Conservation (phyloP, 2,113 vertebrate genomes). For the Morone chrysops region DNA sequence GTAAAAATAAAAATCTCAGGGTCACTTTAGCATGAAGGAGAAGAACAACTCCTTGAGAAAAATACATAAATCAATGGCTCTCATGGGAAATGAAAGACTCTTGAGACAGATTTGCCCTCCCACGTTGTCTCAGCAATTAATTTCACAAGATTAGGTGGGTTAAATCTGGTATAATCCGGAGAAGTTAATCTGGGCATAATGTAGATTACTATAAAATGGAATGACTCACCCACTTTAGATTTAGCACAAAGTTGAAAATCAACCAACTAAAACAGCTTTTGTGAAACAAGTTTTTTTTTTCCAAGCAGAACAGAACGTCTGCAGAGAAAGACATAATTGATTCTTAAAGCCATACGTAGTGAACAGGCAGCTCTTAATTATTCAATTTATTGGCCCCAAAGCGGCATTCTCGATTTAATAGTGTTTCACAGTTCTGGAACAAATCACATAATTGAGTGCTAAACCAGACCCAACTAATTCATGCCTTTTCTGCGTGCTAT, state of each 20-base stretch:
- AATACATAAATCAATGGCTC: conserved; percentile 36
- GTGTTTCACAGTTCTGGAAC: conserved; percentile 43
- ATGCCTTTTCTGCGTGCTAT: conserved; percentile 16
- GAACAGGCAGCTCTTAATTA: conserved; percentile 26
- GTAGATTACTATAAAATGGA: conserved; percentile 61
- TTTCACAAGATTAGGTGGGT: conserved; percentile 72
- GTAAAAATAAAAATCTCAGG: background rate
- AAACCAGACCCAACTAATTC: conserved; percentile 50
- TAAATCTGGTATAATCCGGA: conserved; percentile 64
- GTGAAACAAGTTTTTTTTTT: background rate
- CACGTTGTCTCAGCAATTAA: conserved; percentile 70
- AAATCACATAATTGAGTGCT: conserved; percentile 63
- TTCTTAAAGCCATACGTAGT: conserved; percentile 9
- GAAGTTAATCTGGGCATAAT: conserved; percentile 54
- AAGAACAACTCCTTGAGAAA: background rate
- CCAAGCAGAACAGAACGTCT: conserved; percentile 11
- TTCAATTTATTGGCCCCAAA: conserved; percentile 8
- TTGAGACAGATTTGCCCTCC: conserved; percentile 56
- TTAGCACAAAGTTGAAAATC: conserved; percentile 51
- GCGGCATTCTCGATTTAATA: conserved; percentile 25
- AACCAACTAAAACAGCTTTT: conserved; percentile 54
- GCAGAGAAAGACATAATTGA: conserved; percentile 25
- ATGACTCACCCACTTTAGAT: conserved; percentile 39
- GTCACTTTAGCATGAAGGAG: conserved; percentile 3
- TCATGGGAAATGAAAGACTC: conserved; percentile 54